A percentile compares a stretch with the other conserved stretches of the same genome.
Conservation (phyloP, 2,797 vertebrate species). For the Amniataba percoides region DNA sequence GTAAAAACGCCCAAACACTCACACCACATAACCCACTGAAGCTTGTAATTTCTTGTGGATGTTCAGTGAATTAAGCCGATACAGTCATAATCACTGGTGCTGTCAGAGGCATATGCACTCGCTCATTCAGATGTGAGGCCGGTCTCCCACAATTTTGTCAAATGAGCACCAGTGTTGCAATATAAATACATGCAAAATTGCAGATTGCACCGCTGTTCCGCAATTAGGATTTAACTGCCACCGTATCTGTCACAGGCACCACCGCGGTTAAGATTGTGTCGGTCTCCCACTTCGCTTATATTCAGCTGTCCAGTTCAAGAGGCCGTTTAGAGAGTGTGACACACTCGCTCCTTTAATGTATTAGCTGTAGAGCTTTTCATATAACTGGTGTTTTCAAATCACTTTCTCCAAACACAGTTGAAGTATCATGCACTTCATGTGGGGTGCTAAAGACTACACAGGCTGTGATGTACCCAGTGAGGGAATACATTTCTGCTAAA, state of each 20-base stretch:
- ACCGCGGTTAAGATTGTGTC: constrained; percentile 17
- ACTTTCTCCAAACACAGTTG: constrained; percentile 31
- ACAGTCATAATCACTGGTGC: constrained; percentile 50
- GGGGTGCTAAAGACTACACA: constrained; percentile 23
- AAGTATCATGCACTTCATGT: background rate
- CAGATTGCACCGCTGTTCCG: constrained; percentile 32
- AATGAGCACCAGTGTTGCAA: constrained; percentile 35
- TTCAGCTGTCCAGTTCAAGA: constrained; percentile 30
- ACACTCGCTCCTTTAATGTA: background rate
- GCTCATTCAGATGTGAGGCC: constrained; percentile 40
- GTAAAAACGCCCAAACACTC: constrained; percentile 63
- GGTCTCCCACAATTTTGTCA: constrained; percentile 37
- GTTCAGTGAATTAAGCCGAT: constrained; percentile 55
- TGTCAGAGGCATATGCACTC: constrained; percentile 48
- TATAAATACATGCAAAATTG: constrained; percentile 40
- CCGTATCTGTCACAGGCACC: constrained; percentile 4
- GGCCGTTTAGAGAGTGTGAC: background rate
- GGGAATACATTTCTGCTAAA: constrained; percentile 31
- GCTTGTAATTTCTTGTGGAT: constrained; percentile 60
- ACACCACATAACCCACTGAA: constrained; percentile 45
- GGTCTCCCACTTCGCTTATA: constrained; percentile 29
- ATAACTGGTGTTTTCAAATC: constrained; percentile 22
- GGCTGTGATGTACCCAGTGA: constrained; percentile 20
- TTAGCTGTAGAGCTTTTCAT: constrained; percentile 13
- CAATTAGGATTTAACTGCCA: constrained; percentile 48